Conservation (phyloP, 2,113 vertebrate species). For the Notarius quadriscutis region DNA sequence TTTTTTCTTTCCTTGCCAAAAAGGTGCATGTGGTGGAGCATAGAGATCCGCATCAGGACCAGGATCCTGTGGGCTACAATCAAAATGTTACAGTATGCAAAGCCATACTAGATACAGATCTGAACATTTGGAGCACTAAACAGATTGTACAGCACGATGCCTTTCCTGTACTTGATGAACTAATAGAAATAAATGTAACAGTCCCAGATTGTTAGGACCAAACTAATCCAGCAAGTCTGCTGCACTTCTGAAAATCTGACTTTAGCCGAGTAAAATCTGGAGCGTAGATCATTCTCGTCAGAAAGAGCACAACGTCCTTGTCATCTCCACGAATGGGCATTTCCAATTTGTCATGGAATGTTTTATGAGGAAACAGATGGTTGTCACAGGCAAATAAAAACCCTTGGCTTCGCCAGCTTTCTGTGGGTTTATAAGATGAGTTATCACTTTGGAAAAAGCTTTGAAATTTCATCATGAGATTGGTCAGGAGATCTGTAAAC, state of each 20-base stretch:
- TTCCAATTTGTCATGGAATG: slow-evolving; percentile 46
- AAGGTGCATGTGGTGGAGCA: background rate
- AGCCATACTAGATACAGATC: background rate
- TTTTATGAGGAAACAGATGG: slow-evolving; percentile 46
- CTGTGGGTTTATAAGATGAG: slow-evolving; percentile 39
- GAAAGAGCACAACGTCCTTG: slow-evolving; percentile 40
- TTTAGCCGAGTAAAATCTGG: slow-evolving; percentile 35
- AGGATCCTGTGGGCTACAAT: background rate
- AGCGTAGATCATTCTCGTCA: slow-evolving; percentile 41
- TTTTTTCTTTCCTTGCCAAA: background rate
- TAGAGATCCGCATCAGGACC: too few species aligned
- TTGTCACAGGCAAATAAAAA: slow-evolving; percentile 43
- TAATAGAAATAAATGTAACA: slow-evolving; percentile 63
- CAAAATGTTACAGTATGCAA: background rate
- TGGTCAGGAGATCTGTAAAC: slow-evolving; percentile 28
- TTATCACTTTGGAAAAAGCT: slow-evolving; percentile 32
- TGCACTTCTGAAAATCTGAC: slow-evolving; percentile 25
- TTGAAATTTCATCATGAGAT: slow-evolving; percentile 43
- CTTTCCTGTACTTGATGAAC: slow-evolving; percentile 54
- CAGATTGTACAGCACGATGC: background rate
- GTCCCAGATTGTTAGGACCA: slow-evolving; percentile 48
- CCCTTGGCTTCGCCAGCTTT: slow-evolving; percentile 33
- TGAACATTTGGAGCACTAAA: background rate
- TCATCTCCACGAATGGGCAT: slow-evolving; percentile 45
- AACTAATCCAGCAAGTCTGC: slow-evolving; percentile 7